Evolutionary conservation across 2,888 invertebrate species (phyloP), one percentile per base, ranked within the genome.

Genomic region (Tachina lurida): DNA sequence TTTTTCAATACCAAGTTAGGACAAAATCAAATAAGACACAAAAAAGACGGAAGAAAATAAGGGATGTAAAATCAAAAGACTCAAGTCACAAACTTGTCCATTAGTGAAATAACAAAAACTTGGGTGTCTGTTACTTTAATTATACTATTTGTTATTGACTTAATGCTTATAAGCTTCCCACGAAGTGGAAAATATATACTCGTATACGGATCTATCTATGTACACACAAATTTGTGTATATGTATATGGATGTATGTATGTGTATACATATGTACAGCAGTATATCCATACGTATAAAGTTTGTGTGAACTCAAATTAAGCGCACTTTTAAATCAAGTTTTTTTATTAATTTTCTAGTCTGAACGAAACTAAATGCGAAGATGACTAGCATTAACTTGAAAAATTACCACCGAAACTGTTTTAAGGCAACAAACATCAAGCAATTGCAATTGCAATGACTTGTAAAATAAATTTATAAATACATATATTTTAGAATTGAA

Each of bases 341-440:
- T 62, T n/a, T 39, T 49, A 1, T 45, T 13, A 22, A 54, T 62
- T 71, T 17, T 47, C 41, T 17, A 65, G 76, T 41, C 63, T 47
- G 52, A 76, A 47, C n/a, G 47, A 47, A 58, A 56, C 13, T n/a
- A 82, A 83, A 79, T 83, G 71, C 86, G 83, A 83, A 86, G 86
- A 79, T 86, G 83, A 86, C 60, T 86, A 76, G n/a, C 67, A 79
- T 86, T 83, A 83, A 82, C 82, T 86, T 79, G 85, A 86, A 86
- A 73, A 80, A 76, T 73, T 54, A 56, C 43, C 10, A 63, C 47
- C 68, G 13, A 68, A 77, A 68, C 45, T 13, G 39, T 43, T 54
- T 31, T 15, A 45, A 60, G 63, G 56, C 22, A 39, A 31, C 31
- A 31, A 31, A 60, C 54, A 45, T 31, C 31, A 22, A 45, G 2